phyloP scores from a whole-genome alignment of 37 sponge, comb jelly and placozoan genomes.

The Spongilla lacustris region DNA sequence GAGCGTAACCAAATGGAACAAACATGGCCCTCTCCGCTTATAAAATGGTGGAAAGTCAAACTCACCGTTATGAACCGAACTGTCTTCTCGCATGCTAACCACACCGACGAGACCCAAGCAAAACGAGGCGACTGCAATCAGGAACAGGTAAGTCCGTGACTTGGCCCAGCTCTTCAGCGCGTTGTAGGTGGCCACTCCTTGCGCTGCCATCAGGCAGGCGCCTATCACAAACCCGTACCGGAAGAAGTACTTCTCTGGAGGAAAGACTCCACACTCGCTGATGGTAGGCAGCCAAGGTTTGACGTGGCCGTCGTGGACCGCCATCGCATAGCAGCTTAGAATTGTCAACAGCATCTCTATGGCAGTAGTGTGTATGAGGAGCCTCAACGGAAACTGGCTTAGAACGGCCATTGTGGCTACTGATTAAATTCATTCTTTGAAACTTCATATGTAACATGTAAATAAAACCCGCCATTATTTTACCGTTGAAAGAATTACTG shows the following conservation, averaged over 20 bases:
- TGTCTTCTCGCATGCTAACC: slow-evolving; percentile 67
- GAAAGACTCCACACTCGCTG: slow-evolving; percentile 77
- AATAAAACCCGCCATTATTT: too few species aligned
- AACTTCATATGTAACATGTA: too few species aligned
- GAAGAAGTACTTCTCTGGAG: slow-evolving; percentile 84
- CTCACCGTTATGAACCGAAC: slow-evolving; percentile 61
- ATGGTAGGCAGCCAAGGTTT: slow-evolving; percentile 87
- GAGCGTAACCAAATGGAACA: too few species aligned
- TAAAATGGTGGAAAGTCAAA: too few species aligned
- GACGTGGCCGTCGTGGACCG: slow-evolving; percentile 68
- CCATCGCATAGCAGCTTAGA: slow-evolving; percentile 72
- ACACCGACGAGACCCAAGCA: slow-evolving; percentile 62
- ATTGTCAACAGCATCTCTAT: slow-evolving; percentile 47
- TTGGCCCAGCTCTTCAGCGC: slow-evolving; percentile 34
- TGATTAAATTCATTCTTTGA: too few species aligned
- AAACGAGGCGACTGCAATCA: slow-evolving; percentile 52
- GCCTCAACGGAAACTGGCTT: slow-evolving; percentile 4
- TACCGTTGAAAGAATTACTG: too few species aligned
- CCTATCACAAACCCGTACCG: slow-evolving; percentile 69
- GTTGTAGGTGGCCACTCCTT: slow-evolving; percentile 38
- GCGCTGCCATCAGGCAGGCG: slow-evolving; percentile 40
- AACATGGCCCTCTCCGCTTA: too few species aligned
- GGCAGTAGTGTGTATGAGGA: slow-evolving; percentile 46
- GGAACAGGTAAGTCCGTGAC: slow-evolving; percentile 8
- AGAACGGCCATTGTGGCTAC: slow-evolving; percentile 29